phyloP scores from a whole-genome alignment of 2,888 invertebrate species.

The Caenorhabditis imperialis region DNA sequence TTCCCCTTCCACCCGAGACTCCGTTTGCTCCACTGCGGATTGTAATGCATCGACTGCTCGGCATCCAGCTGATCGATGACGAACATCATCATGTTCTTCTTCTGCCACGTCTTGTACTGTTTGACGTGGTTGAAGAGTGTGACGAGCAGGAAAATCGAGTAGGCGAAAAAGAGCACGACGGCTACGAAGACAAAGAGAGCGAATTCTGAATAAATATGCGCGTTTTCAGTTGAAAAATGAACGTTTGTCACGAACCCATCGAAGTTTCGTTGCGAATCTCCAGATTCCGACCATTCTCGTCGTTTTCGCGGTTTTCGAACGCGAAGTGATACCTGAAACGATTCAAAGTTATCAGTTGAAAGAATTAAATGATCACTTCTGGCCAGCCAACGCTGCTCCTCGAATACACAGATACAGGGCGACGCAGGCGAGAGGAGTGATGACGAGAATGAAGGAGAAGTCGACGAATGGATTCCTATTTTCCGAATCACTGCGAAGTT shows the following conservation, averaged over 20 bases:
- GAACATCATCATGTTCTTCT: conserved; percentile 45
- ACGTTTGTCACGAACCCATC: conserved; percentile 25
- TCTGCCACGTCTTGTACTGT: conserved; percentile 51
- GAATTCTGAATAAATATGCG: conserved; percentile 31
- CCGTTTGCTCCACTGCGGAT: conserved; percentile 24
- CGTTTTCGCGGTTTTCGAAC: conserved; percentile 38
- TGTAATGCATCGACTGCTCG: conserved; percentile 55
- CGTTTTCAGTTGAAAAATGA: background rate
- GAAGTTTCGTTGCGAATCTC: conserved; percentile 52
- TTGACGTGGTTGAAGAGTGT: conserved; percentile 21
- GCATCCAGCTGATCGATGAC: conserved; percentile 59
- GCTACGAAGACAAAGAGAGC: conserved; percentile 42
- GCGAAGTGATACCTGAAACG: conserved; percentile 44
- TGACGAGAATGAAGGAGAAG: conserved; percentile 81
- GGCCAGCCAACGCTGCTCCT: conserved; percentile 40
- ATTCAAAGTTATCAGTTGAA: background rate
- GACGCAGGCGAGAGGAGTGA: conserved; percentile 82
- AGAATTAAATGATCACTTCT: conserved; percentile 4
- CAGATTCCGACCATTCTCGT: conserved; percentile 29
- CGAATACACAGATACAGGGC: conserved; percentile 80
- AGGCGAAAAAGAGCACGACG: conserved; percentile 47
- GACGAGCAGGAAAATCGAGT: conserved; percentile 22
- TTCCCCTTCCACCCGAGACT: background rate
- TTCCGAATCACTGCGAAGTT: conserved; percentile 70
- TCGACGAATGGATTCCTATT: conserved; percentile 81